A percentile compares a stretch with the other conserved stretches of the same genome.
Evolutionary conservation across 2,888 invertebrate species (phyloP).

Genomic region (Uropetala carovei): DNA sequence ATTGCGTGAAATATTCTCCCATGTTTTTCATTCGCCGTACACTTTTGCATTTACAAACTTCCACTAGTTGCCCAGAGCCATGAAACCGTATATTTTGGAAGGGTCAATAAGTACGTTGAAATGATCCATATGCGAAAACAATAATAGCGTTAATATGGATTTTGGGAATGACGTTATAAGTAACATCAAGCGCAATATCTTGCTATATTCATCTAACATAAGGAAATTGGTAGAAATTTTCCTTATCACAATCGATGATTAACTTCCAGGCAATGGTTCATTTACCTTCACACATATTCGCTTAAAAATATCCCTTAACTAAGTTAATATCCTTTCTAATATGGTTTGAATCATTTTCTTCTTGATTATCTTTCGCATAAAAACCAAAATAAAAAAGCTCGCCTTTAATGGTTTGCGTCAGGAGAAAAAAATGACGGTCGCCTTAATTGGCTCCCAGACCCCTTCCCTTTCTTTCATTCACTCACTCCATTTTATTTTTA

Average conservation of each 20-base stretch:
- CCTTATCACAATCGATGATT: slow-evolving; percentile 1
- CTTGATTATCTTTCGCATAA: slow-evolving; percentile 50
- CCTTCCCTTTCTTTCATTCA: not conserved
- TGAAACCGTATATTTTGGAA: too few relatives aligned
- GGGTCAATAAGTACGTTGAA: too few relatives aligned
- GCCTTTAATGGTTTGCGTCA: slow-evolving; percentile 31
- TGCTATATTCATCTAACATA: not conserved
- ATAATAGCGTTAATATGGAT: too few relatives aligned
- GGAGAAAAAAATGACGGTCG: not conserved
- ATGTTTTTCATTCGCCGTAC: too few relatives aligned
- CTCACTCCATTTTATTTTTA: slow-evolving; percentile 36
- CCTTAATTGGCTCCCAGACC: slow-evolving; percentile 47
- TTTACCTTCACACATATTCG: slow-evolving; percentile 31
- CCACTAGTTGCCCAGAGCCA: too few relatives aligned
- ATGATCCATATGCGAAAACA: too few relatives aligned
- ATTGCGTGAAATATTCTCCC: too few relatives aligned
- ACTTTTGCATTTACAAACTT: too few relatives aligned
- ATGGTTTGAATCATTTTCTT: slow-evolving; percentile 49
- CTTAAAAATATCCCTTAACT: slow-evolving; percentile 34
- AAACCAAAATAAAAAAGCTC: not conserved
- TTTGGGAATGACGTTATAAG: too few relatives aligned
- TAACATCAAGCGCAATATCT: too few relatives aligned
- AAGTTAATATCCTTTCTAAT: slow-evolving; percentile 60
- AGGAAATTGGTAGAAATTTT: not conserved
- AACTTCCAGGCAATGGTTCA: slow-evolving; percentile 1